Base-by-base conservation (phyloP, 2,888 invertebrate genomes). In the Emmelina monodactyla region DNA sequence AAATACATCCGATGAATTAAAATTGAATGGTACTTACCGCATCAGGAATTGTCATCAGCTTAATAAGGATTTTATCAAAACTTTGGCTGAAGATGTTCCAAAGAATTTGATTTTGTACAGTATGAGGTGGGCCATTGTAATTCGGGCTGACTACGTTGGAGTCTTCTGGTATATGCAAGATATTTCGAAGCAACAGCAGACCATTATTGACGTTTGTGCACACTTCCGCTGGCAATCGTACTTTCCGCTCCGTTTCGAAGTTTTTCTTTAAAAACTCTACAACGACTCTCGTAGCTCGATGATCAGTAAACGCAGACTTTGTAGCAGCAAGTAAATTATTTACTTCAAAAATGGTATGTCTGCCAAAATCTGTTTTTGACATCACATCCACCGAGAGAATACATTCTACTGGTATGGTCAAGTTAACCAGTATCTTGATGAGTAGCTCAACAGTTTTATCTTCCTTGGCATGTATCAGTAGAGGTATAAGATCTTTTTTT, bases 71-170 rank as follows among this genome's bases (percentile, higher is more conserved):
- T 62, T 89, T 89, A 55, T 90, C 90, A 43, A 91, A 80, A 57
- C 87, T 86, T 62, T 89, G 88, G 40, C 88, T 88, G 57, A 91
- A 91, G 14, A 91, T 71, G 58, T 91, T 91, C 91, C 91, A 91
- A 33, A 91, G 53, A 38, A 91, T 87, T 54, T 86, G 84, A 61
- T 91, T 90, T 62, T 90, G 89, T 65, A 86, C 78, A n/a, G 80
- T 34, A 53, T 72, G 62, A 45, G 58, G 38, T n/a, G 62, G 44
- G 3, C 55, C 59, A 44, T 49, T 60, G n/a, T n/a, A n/a, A n/a
- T n/a, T n/a, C 39, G 51, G 56, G 31, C 40, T 53, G 12, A 49
- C 46, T 14, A 39, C 40, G 29, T 50, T 55, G 1, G 44, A 42
- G 22, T 59, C 51, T 50, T 89, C 89, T 0, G 89, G 88, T 47